Percentiles rank a stretch among this genome's conserved stretches.
Evolutionary conservation across 2,113 vertebrate genomes (phyloP).

Genomic region (Sinocyclocheilus grahami): DNA sequence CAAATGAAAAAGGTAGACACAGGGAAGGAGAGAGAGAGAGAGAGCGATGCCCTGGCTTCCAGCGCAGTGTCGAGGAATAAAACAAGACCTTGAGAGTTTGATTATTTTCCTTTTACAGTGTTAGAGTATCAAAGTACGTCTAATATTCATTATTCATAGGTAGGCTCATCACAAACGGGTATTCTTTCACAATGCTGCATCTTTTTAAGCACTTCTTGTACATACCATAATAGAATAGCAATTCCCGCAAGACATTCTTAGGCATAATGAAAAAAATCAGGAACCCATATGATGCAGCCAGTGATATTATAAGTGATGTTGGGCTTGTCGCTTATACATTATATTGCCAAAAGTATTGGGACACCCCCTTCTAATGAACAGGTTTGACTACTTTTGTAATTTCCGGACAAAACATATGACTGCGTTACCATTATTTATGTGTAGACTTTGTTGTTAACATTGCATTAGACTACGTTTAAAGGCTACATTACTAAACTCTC

Average conservation of each 20-base stretch:
- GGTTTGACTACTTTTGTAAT: too few relatives aligned
- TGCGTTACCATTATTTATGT: too few relatives aligned
- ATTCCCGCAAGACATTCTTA: constrained; percentile 8
- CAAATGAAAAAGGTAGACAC: constrained; percentile 32
- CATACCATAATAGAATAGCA: neutral
- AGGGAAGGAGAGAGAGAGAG: neutral
- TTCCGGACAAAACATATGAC: too few relatives aligned
- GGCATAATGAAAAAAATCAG: neutral
- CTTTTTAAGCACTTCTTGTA: constrained; percentile 4
- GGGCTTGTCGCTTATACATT: too few relatives aligned
- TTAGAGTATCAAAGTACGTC: constrained; percentile 41
- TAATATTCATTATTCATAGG: constrained; percentile 45
- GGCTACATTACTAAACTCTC: too few relatives aligned
- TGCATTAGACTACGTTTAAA: too few relatives aligned
- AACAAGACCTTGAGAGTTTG: constrained; percentile 56
- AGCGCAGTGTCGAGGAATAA: constrained; percentile 44
- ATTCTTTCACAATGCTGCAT: constrained; percentile 23
- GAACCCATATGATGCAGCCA: too few relatives aligned
- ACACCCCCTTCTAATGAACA: too few relatives aligned
- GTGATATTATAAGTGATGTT: too few relatives aligned
- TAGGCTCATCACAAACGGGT: constrained; percentile 32
- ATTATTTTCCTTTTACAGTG: constrained; percentile 36
- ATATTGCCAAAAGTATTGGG: too few relatives aligned
- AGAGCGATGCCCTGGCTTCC: constrained; percentile 47
- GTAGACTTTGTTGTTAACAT: too few relatives aligned